Evolutionary conservation across 1,140 invertebrate species (phyloP).

Genomic region (Lycorma delicatula): DNA sequence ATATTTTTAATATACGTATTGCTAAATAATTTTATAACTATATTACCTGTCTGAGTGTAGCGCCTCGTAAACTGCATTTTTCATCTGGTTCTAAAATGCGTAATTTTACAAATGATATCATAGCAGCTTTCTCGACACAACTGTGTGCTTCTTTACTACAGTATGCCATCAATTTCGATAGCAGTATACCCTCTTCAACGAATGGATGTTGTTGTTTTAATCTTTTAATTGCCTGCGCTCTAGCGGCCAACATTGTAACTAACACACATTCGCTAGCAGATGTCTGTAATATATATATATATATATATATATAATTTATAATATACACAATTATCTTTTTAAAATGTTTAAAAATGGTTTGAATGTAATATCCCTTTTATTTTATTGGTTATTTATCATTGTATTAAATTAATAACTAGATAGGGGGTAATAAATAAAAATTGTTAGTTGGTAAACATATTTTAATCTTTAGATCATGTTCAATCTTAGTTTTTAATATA

Average conservation of each 20-base stretch:
- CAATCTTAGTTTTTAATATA: no score
- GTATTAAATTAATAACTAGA: no score
- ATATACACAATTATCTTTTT: no score
- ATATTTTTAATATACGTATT: no score
- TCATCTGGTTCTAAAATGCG: conserved; percentile 95
- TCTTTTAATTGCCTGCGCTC: conserved; percentile 84
- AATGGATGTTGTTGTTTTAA: conserved; percentile 84
- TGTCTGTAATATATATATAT: no score
- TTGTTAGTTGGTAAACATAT: no score
- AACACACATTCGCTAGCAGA: conserved; percentile 97
- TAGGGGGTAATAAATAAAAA: no score
- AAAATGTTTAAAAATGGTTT: no score
- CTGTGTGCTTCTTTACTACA: conserved; percentile 93
- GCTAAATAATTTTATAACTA: background rate
- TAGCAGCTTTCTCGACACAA: conserved; percentile 98
- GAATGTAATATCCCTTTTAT: no score
- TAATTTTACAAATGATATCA: conserved; percentile 97
- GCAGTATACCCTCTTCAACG: conserved; percentile 85
- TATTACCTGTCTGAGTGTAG: conserved; percentile 65
- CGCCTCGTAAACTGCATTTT: conserved; percentile 80
- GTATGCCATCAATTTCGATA: conserved; percentile 94
- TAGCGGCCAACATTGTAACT: conserved; percentile 88
- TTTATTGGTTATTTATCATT: no score
- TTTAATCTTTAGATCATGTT: no score
- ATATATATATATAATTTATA: no score